A percentile compares a stretch with the other conserved stretches of the same genome.
These are phyloP conservation scores for Atrichornis clamosus DNA, from an alignment of 2,113 vertebrate species.

Conservation along the genomic window DNA sequence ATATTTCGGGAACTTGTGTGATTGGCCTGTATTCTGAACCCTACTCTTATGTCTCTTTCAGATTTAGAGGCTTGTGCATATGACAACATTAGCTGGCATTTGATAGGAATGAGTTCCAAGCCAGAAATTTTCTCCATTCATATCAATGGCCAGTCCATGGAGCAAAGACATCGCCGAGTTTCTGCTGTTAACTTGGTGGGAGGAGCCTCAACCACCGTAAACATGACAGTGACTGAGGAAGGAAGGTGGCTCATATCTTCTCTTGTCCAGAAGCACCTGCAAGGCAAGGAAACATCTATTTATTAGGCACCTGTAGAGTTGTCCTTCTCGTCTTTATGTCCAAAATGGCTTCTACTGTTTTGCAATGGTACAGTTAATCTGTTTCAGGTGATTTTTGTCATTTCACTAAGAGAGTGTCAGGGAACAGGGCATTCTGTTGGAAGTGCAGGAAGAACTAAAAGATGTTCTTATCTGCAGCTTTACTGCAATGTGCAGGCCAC, in stretches of 20 bases:
- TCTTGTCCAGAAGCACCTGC: slow-evolving; percentile 80
- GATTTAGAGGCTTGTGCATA: slow-evolving; percentile 81
- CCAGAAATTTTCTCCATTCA: slow-evolving; percentile 93
- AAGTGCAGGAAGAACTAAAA: background rate
- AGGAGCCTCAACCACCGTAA: slow-evolving; percentile 80
- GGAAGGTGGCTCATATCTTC: slow-evolving; percentile 91
- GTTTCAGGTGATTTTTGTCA: background rate
- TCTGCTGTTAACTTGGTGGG: slow-evolving; percentile 85
- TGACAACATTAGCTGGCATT: slow-evolving; percentile 84
- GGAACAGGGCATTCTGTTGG: background rate
- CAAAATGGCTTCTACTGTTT: background rate
- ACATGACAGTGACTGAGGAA: slow-evolving; percentile 77
- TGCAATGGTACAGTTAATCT: background rate
- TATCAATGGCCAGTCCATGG: slow-evolving; percentile 88
- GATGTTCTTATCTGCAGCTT: background rate
- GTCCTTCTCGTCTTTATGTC: background rate
- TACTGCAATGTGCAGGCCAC: background rate
- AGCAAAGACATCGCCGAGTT: slow-evolving; percentile 77
- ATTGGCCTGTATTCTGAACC: background rate
- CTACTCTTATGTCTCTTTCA: slow-evolving; percentile 53
- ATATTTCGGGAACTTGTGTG: background rate
- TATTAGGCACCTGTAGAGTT: background rate
- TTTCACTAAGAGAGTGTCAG: background rate
- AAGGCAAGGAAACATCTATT: slow-evolving; percentile 76
- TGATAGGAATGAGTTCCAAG: slow-evolving; percentile 90